Base-by-base conservation (phyloP, 2,888 invertebrate species). In the Dicranocentrus wangi region DNA sequence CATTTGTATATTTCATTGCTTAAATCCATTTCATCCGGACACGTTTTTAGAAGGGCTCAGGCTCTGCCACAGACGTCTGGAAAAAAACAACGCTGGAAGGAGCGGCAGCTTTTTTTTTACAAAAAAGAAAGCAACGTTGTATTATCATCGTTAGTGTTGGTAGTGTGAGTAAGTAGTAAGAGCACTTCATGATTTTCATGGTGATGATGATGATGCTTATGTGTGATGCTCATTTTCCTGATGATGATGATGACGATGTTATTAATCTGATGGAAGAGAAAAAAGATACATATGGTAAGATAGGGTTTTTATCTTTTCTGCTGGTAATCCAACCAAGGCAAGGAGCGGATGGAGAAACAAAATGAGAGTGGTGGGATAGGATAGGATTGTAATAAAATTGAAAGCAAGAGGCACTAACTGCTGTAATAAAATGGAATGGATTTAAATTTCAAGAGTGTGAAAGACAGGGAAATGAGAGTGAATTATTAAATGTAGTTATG, bases 181-280 rank as follows among this genome's bases (percentile, higher is more conserved):
- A 68, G 68, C 68, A 68, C 68, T 68, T 76, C 65, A 76, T 68
- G 75, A 76, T 76, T 76, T 73, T 76, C 75, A 68, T 66, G 43
- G 75, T 10, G 39, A 75, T 75, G 75, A 21, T 73, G 61, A 51
- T 63, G 63, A 47, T 63, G 58, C 66, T 76, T 76, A 68, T 55
- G 75, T 76, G 75, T 60, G 66, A 65, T 66, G 75, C 75, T 76
- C 75, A 68, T 76, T 68, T 68, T 76, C 66, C 43, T 19, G 68
- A 65, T 75, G 73, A 75, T 63, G 75, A 65, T 55, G 75, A 66
- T 65, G 75, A 76, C 55, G 60, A 58, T 43, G 68, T 39, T 55
- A 76, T 76, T 76, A 76, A 66, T 76, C 66, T 68, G 73, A 73
- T 73, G 65, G 32, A 73, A 58, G 75, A 60, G 27, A 73, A 42